Conservation (phyloP, 1,140 invertebrate species). For the Anastatus disparis region DNA sequence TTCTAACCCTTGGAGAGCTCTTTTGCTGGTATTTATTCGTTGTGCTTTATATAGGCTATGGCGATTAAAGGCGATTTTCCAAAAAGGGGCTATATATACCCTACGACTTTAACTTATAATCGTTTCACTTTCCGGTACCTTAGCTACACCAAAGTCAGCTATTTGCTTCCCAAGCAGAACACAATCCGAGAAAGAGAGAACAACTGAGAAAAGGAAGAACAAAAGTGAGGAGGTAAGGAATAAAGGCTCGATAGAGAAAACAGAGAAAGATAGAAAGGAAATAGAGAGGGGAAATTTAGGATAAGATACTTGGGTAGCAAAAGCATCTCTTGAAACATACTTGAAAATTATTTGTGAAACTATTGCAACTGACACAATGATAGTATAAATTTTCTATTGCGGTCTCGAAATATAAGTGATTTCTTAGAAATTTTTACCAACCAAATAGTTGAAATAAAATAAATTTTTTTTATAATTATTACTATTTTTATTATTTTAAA, state of each 20-base stretch:
- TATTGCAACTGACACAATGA: conserved; percentile 19
- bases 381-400: conserved; percentile 2
- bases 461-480: too few species aligned
- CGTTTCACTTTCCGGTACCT: conserved; percentile 16
- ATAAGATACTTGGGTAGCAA: not conserved
- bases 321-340: not conserved
- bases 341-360: conserved; percentile 22
- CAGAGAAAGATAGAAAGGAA: not conserved
- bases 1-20: not conserved
- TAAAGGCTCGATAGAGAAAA: not conserved
- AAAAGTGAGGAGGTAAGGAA: too few species aligned
- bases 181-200: not conserved
- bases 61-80: conserved; percentile 19
- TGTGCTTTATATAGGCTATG: not conserved
- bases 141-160: conserved; percentile 21
- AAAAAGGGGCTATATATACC: too few species aligned
- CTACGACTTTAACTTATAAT: conserved; percentile 35
- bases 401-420: too few species aligned
- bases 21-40: conserved; percentile 32
- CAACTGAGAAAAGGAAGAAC: too few species aligned
- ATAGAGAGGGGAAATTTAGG: not conserved
- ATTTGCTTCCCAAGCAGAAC: not conserved
- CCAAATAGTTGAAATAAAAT: too few species aligned
- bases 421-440: too few species aligned
- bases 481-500: too few species aligned